A percentile compares a stretch with the other conserved stretches of the same genome.
These are phyloP conservation scores for Oreochromis spilurus DNA, from an alignment of 2,113 vertebrate genomes.

Conservation along the genomic window DNA sequence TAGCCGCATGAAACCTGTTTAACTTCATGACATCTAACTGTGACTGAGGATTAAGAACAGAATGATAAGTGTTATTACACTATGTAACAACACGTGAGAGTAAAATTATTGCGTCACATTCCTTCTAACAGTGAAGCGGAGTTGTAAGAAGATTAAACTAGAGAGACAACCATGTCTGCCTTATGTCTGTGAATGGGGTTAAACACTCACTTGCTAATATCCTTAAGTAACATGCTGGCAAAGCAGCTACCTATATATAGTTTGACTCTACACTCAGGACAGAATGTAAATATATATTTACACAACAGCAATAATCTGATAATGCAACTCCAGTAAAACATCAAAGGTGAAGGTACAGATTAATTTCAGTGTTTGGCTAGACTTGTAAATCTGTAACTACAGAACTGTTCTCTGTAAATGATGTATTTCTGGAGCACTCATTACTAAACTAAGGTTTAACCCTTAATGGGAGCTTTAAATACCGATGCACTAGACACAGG, in stretches of 20 bases:
- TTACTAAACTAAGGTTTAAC: not conserved
- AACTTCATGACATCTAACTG: conserved; percentile 77
- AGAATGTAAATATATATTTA: not conserved
- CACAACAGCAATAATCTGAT: not conserved
- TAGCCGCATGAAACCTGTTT: conserved; percentile 65
- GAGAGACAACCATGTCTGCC: not conserved
- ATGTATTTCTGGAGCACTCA: not conserved
- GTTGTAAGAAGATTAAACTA: not conserved
- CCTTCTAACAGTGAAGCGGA: not conserved
- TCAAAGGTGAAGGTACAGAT: not conserved
- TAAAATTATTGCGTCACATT: not conserved
- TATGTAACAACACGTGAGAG: not conserved
- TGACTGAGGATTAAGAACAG: conserved; percentile 53
- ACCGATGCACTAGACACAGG: not conserved
- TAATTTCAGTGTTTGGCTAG: not conserved
- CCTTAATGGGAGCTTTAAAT: not conserved
- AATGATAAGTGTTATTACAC: not conserved
- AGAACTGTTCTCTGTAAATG: not conserved
- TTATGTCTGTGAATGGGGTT: not conserved
- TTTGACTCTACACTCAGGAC: not conserved
- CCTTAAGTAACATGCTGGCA: conserved; percentile 18
- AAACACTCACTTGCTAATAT: not conserved
- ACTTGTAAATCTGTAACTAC: not conserved
- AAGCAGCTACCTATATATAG: not conserved
- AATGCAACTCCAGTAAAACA: not conserved